Evolutionary conservation across 1,140 invertebrate genomes (phyloP), one percentile per base, ranked within the genome.

Genomic region (Mesaphorura yosii): DNA sequence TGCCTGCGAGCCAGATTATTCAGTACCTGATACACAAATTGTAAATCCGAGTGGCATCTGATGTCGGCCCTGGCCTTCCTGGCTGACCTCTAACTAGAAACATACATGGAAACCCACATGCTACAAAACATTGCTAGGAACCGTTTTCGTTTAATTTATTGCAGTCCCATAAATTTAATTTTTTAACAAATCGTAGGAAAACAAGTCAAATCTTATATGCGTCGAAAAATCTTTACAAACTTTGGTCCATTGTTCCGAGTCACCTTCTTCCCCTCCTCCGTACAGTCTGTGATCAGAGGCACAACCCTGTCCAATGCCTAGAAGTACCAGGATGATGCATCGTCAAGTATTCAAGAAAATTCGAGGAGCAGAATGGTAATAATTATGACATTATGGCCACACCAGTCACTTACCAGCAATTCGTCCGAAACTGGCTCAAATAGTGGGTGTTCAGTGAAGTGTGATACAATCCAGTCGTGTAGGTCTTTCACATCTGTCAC

Each of bases 191-290:
- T n/a, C n/a, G n/a, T n/a, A n/a, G n/a, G n/a, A n/a, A n/a, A n/a
- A n/a, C n/a, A n/a, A n/a, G n/a, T n/a, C n/a, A n/a, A n/a, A 46
- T 5, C 12, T 15, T 26, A 20, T 58, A 86, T 75, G 69, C 89
- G 76, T 68, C 75, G 73, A 68, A 88, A 99, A 31, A 96, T 84
- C 57, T 93, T 92, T 51, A 90, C 66, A 76, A 83, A 96, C 72
- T 97, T 97, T 39, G 86, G 78, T 34, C 95, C 94, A 57, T 87
- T 83, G 69, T 96, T 97, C 64, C 95, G 77, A 12, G 88, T 84
- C 0, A 98, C 95, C 76, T 98, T 99, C 72, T 97, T 83, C 0
- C 93, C 95, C 76, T 99, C 95, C 75, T 99, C 95, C 40, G 91
- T 92, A 65, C 88, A 90, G 64, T 87, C 82, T 68, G 80, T 90